Percentiles rank a stretch among this genome's conserved stretches.
Evolutionary conservation across 2,113 vertebrate genomes (phyloP).

Genomic region (Sigmodon hispidus): DNA sequence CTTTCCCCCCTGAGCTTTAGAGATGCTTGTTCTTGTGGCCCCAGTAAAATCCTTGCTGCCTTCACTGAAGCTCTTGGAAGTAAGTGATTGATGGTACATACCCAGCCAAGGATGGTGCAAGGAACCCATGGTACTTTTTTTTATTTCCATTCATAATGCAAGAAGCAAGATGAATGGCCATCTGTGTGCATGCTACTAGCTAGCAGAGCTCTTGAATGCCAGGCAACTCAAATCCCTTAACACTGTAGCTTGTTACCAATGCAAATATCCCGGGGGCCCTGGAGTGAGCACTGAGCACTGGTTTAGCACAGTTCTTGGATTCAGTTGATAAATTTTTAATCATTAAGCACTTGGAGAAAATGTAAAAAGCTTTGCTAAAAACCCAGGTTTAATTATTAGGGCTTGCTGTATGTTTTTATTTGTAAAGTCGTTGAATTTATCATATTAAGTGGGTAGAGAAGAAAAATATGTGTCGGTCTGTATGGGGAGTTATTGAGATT

Average conservation of each 20-base stretch:
- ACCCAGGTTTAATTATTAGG: conserved; percentile 76
- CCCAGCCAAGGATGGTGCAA: not conserved
- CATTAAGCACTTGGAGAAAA: conserved; percentile 65
- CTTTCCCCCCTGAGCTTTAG: not conserved
- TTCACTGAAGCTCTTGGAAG: not conserved
- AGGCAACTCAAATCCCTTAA: not conserved
- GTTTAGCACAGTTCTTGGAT: conserved; percentile 58
- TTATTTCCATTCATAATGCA: not conserved
- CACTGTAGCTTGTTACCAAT: conserved; percentile 37
- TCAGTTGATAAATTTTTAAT: conserved; percentile 83
- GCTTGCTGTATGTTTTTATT: conserved; percentile 67
- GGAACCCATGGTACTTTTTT: not conserved
- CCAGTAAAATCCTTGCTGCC: not conserved
- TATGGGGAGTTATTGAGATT: conserved; percentile 51
- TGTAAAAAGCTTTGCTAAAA: conserved; percentile 71
- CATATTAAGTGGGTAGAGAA: conserved; percentile 51
- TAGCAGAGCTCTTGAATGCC: not conserved
- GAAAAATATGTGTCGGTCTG: conserved; percentile 55
- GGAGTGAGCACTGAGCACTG: not conserved
- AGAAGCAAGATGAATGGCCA: not conserved
- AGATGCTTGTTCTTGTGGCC: not conserved
- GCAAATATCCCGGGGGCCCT: not conserved
- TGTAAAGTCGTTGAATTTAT: conserved; percentile 74
- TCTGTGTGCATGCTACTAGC: not conserved
- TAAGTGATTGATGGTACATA: not conserved